Conservation (phyloP, 2,113 vertebrate genomes). For the Ptychochromis oligacanthus region DNA sequence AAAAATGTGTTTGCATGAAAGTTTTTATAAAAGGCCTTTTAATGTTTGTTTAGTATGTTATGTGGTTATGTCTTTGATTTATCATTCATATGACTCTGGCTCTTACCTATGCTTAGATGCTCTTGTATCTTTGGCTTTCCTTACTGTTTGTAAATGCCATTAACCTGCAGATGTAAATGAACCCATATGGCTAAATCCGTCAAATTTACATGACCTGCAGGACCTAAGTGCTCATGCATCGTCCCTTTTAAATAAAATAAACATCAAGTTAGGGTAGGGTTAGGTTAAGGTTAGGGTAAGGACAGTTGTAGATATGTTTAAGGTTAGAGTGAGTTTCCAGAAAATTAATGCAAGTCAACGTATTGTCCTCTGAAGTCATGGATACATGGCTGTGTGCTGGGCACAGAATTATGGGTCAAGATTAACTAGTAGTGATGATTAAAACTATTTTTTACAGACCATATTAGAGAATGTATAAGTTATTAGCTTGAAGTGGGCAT, state of each 20-base stretch:
- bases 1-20: too few species aligned
- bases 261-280: neutral
- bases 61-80: neutral
- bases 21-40: too few species aligned
- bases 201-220: neutral
- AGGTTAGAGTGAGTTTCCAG: neutral
- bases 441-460: neutral
- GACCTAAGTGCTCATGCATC: neutral
- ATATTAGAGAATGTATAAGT: accelerated
- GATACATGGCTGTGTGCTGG: neutral
- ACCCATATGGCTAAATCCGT: too few species aligned
- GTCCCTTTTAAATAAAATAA: neutral
- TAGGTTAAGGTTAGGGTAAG: neutral
- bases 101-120: too few species aligned
- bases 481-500: neutral
- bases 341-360: too few species aligned
- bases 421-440: slow-evolving; percentile 1
- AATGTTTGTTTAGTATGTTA: too few species aligned
- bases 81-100: neutral
- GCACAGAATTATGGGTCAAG: neutral
- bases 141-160: too few species aligned
- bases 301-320: too few species aligned
- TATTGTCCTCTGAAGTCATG: accelerated
- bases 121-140: too few species aligned
- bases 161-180: neutral